A percentile compares a stretch with the other conserved stretches of the same genome.
These are phyloP conservation scores for Cryptocephalus moraei DNA, from an alignment of 2,888 invertebrate genomes.

Conservation along the genomic window DNA sequence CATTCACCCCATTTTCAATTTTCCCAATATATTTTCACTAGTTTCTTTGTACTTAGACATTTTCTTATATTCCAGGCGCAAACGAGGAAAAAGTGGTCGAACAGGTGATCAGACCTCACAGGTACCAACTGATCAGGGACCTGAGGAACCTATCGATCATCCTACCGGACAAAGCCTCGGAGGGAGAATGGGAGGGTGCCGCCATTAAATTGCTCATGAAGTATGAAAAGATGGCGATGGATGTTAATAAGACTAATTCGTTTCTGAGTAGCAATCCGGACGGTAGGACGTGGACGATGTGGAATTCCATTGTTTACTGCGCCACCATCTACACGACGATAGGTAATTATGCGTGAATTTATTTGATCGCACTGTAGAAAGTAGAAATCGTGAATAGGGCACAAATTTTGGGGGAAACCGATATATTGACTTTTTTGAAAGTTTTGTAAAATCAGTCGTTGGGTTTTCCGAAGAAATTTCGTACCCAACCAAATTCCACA, in stretches of 20 bases:
- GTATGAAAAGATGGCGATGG: conserved; percentile 44
- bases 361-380: no score
- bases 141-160: conserved; percentile 25
- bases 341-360: conserved; percentile 41
- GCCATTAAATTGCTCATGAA: conserved; percentile 40
- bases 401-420: no score
- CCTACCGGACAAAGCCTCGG: conserved; percentile 25
- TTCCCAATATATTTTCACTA: no score
- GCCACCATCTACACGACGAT: conserved; percentile 85
- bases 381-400: no score
- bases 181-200: conserved; percentile 41
- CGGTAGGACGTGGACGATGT: conserved; percentile 64
- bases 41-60: not conserved
- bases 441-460: no score
- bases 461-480: no score
- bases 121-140: conserved; percentile 25
- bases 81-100: conserved; percentile 26
- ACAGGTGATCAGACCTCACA: conserved; percentile 26
- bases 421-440: no score
- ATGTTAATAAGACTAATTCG: conserved; percentile 22
- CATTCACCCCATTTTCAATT: no score
- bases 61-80: conserved; percentile 15
- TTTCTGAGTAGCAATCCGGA: conserved; percentile 32
- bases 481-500: no score
- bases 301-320: conserved; percentile 79